A percentile compares a stretch with the other conserved stretches of the same genome.
Evolutionary conservation across 1,140 invertebrate genomes (phyloP).

Genomic region (Dinothrombium tinctorium): DNA sequence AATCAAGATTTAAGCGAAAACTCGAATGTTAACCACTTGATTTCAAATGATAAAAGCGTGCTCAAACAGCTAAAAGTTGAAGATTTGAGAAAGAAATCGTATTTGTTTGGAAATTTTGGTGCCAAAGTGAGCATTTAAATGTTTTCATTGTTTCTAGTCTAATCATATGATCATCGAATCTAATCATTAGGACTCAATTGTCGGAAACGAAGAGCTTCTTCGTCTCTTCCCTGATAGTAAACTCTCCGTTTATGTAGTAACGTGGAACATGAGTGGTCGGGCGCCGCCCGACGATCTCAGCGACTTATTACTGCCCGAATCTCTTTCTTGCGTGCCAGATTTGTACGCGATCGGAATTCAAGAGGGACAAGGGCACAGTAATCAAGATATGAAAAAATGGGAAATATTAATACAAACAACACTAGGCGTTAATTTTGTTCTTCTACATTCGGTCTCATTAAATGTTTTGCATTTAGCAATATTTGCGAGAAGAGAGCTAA

Average conservation of each 20-base stretch:
- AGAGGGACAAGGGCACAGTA: slow-evolving; percentile 32
- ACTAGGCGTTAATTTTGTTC: slow-evolving; percentile 62
- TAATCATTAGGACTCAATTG: slow-evolving; percentile 28
- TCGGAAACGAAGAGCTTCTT: slow-evolving; percentile 56
- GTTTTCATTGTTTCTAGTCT: too few species aligned
- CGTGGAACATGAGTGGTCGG: slow-evolving; percentile 90
- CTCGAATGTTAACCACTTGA: too few species aligned
- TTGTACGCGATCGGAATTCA: slow-evolving; percentile 76
- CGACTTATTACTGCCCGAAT: slow-evolving; percentile 60
- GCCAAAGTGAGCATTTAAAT: too few species aligned
- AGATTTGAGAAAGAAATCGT: too few species aligned
- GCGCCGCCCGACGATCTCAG: slow-evolving; percentile 37
- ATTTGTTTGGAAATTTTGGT: too few species aligned
- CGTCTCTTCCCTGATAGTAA: slow-evolving; percentile 59
- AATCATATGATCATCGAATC: not conserved
- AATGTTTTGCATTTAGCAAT: slow-evolving; percentile 64
- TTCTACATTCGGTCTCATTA: slow-evolving; percentile 50
- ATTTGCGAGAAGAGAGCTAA: slow-evolving; percentile 63
- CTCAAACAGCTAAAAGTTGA: too few species aligned
- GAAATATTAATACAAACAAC: slow-evolving; percentile 87
- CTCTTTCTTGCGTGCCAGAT: slow-evolving; percentile 61
- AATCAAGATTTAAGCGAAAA: too few species aligned
- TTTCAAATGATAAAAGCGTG: too few species aligned
- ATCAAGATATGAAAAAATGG: slow-evolving; percentile 32
- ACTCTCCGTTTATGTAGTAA: slow-evolving; percentile 62